Percentiles rank a stretch among this genome's conserved stretches.
Conservation (phyloP, 2,797 vertebrate genomes). For the Mallotus villosus region DNA sequence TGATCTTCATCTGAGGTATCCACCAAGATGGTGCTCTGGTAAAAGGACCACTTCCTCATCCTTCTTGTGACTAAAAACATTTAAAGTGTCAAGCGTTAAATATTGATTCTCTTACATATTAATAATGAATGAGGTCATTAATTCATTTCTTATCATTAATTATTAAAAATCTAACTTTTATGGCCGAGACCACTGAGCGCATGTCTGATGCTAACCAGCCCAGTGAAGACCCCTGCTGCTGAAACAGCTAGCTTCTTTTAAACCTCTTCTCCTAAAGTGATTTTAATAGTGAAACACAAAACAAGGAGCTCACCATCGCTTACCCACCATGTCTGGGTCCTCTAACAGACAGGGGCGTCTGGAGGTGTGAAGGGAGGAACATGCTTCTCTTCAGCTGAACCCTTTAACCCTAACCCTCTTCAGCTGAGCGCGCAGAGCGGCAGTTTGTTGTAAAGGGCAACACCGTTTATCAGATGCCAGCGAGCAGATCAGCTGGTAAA, state of each 20-base stretch:
- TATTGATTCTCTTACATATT: not conserved
- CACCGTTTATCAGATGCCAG: not conserved
- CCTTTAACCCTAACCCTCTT: too few relatives aligned
- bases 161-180: too few relatives aligned
- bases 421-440: not conserved
- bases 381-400: too few relatives aligned
- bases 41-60: not conserved
- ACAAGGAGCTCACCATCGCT: not conserved
- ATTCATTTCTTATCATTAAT: not conserved
- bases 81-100: not conserved
- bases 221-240: too few relatives aligned
- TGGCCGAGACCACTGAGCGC: not conserved
- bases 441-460: conserved; percentile 8
- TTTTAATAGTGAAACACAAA: too few relatives aligned
- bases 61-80: not conserved
- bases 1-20: not conserved
- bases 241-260: too few relatives aligned
- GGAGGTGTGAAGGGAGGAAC: not conserved
- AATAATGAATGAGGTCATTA: not conserved
- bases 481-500: not conserved
- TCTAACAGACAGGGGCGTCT: not conserved
- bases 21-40: not conserved
- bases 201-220: not conserved
- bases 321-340: not conserved
- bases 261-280: too few relatives aligned